These are phyloP conservation scores for Psilanteris sp. DNA, from an alignment of 1,140 invertebrate genomes.

Conservation along the genomic window DNA sequence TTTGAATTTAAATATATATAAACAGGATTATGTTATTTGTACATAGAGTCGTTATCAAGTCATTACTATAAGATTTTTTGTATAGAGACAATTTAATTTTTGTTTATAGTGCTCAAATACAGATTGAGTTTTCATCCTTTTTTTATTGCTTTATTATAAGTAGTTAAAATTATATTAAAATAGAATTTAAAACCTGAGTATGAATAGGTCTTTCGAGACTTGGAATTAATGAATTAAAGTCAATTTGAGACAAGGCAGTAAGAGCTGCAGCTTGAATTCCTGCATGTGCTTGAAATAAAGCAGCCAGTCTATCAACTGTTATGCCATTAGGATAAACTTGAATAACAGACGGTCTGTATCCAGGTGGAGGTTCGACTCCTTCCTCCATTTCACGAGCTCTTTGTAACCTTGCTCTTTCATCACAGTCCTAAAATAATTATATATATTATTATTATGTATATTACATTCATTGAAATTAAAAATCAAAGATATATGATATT, in stretches of 20 bases:
- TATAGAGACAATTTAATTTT: too few species aligned
- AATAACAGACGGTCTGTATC: slow-evolving; percentile 79
- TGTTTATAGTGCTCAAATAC: too few species aligned
- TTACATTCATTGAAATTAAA: neutral
- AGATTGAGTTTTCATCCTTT: too few species aligned
- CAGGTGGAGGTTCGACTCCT: slow-evolving; percentile 85
- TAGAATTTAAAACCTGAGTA: too few species aligned
- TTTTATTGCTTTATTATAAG: too few species aligned
- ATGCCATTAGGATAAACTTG: slow-evolving; percentile 82
- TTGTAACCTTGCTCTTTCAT: slow-evolving; percentile 85
- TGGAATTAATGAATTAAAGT: slow-evolving; percentile 76
- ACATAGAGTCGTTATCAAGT: too few species aligned
- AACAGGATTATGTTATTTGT: too few species aligned
- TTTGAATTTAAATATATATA: too few species aligned
- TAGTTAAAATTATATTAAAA: too few species aligned
- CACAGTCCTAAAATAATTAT: slow-evolving; percentile 81
- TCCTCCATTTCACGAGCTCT: slow-evolving; percentile 88
- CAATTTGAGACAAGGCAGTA: slow-evolving; percentile 80
- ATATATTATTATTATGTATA: too few species aligned
- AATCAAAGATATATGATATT: neutral
- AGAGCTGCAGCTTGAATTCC: slow-evolving; percentile 79
- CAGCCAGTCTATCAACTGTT: slow-evolving; percentile 82
- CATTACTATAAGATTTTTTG: too few species aligned
- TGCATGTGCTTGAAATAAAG: slow-evolving; percentile 82
- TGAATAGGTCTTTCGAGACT: slow-evolving; percentile 83